Evolutionary conservation across 2,888 invertebrate genomes (phyloP).

Genomic region (Germaria angustata): DNA sequence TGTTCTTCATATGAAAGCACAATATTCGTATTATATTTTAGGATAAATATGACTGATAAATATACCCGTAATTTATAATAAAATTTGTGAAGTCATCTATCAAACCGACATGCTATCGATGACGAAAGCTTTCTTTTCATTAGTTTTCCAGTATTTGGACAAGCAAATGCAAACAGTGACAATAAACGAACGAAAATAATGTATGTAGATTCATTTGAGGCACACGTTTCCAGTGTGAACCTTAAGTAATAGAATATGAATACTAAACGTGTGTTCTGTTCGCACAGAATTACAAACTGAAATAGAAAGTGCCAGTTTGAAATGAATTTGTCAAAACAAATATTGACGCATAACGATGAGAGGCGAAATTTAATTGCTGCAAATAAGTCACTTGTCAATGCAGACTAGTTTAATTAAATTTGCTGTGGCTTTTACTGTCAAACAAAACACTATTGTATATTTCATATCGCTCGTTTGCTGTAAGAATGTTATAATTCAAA

Average conservation of each 20-base stretch:
- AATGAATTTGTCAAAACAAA: constrained; percentile 10
- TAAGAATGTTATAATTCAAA: too few relatives aligned
- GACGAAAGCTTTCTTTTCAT: neutral
- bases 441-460: too few relatives aligned
- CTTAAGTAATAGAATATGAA: neutral
- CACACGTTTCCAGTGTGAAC: constrained; percentile 32
- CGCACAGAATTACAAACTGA: neutral
- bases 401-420: too few relatives aligned
- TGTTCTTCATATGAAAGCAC: too few relatives aligned
- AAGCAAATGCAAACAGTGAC: neutral
- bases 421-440: too few relatives aligned
- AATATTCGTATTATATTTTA: too few relatives aligned
- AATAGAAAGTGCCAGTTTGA: neutral
- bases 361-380: too few relatives aligned
- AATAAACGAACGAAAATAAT: neutral
- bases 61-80: neutral
- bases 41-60: too few relatives aligned
- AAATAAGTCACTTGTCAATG: too few relatives aligned
- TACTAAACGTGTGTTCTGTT: neutral
- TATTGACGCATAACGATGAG: constrained; percentile 15
- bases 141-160: constrained; percentile 13
- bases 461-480: too few relatives aligned
- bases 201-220: constrained; percentile 11
- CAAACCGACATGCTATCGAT: constrained; percentile 20
- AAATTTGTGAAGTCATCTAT: constrained; percentile 41